Evolutionary conservation across 2,797 vertebrate species (phyloP).

Genomic region (Tapirus indicus): DNA sequence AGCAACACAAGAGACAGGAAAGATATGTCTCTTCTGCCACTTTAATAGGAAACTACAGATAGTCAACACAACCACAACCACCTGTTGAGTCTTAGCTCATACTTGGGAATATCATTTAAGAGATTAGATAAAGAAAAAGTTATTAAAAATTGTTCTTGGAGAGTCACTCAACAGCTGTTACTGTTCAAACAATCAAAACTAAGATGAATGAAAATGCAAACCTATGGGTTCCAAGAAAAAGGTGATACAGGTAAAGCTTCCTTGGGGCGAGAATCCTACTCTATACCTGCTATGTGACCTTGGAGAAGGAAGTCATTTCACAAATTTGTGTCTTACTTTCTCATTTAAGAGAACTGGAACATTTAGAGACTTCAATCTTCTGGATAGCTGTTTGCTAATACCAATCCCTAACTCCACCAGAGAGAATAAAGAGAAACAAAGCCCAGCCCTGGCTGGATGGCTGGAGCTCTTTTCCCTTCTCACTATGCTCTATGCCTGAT

Average conservation of each 20-base stretch:
- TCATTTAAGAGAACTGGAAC: conserved; percentile 25
- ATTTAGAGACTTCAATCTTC: background rate
- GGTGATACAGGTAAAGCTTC: background rate
- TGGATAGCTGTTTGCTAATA: background rate
- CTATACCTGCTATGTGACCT: background rate
- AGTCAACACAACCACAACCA: background rate
- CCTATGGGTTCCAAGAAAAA: conserved; percentile 2
- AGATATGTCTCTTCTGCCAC: background rate
- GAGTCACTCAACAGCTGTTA: conserved; percentile 32
- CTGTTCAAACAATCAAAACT: conserved; percentile 41
- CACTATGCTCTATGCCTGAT: background rate
- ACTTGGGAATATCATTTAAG: conserved; percentile 24
- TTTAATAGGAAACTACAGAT: background rate
- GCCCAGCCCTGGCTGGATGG: background rate
- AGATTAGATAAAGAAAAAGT: conserved; percentile 57
- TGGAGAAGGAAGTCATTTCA: background rate
- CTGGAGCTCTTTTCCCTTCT: background rate
- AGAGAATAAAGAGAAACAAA: conserved; percentile 7
- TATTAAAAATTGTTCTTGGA: conserved; percentile 53
- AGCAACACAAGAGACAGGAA: background rate
- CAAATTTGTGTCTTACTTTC: background rate
- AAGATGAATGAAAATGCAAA: conserved; percentile 48
- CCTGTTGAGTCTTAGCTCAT: conserved; percentile 18
- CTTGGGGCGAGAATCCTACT: background rate
- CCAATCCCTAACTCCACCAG: background rate